Evolutionary conservation across 2,113 vertebrate genomes (phyloP), one percentile per base, ranked within the genome.

Genomic region (Perca flavescens): DNA sequence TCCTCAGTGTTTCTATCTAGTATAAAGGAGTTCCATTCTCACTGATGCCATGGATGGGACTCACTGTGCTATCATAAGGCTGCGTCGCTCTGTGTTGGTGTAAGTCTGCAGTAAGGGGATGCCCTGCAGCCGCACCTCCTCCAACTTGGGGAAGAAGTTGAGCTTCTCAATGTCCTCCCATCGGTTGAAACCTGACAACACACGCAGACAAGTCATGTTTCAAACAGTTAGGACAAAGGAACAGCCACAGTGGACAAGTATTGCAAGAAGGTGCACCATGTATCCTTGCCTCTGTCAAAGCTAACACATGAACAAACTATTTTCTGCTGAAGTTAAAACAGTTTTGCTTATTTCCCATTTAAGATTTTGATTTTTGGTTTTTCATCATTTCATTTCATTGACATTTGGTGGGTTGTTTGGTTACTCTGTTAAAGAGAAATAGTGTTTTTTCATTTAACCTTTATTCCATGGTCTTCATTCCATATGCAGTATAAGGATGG

Each of bases 131-230:
- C 98, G 96, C 68, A 99, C 96, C 90, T 99, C 98, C 94, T 98
- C 96, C 15, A 99, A 93, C 81, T 97, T 98, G 13, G 98, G 98
- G 53, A 99, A 97, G 89, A 95, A 96, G 92, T 98, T 99, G 57
- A 99, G 89, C 89, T 98, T 99, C 93, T 99, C 98, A 70, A 99
- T 97, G 92, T 99, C 98, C 88, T 96, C 97, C 98, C 98, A 99
- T 68, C 88, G 96, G 67, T 95, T 97, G 73, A 99, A 95, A 96
- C 97, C 98, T 99, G 93, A 79, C 28, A 85, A 66, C 22, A 72
- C 14, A n/a, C 7, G 52, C 25, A 65, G 4, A 61, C 3, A 36
- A 6, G 12, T 58, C 19, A 40, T 1, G 11, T n/a, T 49, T 43
- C 6, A 19, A 10, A 17, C 1, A n/a, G n/a, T 8, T 22, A 21